Evolutionary conservation across 2,797 vertebrate genomes (phyloP).

Genomic region (Sebastes ruberrimus): DNA sequence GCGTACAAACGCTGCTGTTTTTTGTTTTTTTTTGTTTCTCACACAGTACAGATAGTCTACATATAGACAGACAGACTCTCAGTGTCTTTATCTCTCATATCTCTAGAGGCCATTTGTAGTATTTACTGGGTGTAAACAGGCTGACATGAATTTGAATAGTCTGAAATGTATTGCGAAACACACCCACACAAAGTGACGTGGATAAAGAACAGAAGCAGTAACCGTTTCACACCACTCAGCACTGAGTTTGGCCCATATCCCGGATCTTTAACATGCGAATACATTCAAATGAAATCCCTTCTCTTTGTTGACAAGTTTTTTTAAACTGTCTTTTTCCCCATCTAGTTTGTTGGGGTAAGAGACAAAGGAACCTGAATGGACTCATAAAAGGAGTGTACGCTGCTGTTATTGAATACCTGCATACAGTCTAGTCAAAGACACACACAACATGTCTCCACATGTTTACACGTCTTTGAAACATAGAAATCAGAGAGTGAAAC

Average conservation of each 20-base stretch:
- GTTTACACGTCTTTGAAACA: background rate
- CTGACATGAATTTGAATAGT: constrained; percentile 1
- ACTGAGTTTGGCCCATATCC: background rate
- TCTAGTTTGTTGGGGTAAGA: background rate
- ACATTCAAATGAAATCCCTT: background rate
- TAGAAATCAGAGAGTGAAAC: background rate
- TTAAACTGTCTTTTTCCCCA: background rate
- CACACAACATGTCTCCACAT: background rate
- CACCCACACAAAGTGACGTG: constrained; percentile 9
- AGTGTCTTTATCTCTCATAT: background rate
- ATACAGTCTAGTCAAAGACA: background rate
- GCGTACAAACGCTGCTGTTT: background rate
- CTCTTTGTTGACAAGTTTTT: background rate
- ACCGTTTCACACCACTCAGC: constrained; percentile 27
- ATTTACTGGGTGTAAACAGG: background rate
- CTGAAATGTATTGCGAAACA: constrained; percentile 8
- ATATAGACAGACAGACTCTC: background rate
- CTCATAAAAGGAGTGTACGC: background rate
- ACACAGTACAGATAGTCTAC: background rate
- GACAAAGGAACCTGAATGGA: background rate
- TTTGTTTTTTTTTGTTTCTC: background rate
- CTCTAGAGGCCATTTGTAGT: background rate
- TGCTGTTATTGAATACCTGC: background rate
- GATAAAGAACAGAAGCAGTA: background rate
- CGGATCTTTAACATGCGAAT: background rate